These are phyloP conservation scores for Polylopha cassiicola DNA, from an alignment of 2,888 invertebrate genomes.

Conservation along the genomic window DNA sequence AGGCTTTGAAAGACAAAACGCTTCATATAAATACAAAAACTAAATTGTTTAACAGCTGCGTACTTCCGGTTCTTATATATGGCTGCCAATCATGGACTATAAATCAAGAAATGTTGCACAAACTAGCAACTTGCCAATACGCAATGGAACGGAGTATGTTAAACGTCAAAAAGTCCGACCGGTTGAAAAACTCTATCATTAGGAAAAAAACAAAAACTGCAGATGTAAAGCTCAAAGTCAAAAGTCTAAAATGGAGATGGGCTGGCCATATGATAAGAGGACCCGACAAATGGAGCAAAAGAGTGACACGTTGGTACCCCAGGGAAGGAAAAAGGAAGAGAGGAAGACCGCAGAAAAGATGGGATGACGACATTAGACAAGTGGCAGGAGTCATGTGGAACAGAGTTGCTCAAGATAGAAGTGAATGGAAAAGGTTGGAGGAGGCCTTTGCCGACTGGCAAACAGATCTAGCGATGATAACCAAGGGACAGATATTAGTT, in stretches of 20 bases:
- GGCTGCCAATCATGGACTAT: not conserved
- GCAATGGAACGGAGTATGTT: slow-evolving; percentile 1
- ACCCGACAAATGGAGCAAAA: slow-evolving; percentile 21
- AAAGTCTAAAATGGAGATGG: slow-evolving; percentile 14
- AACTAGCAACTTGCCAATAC: too few relatives aligned
- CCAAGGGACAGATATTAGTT: too few relatives aligned
- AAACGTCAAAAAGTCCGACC: slow-evolving; percentile 1
- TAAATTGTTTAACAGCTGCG: too few relatives aligned
- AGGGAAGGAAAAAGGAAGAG: slow-evolving; percentile 9
- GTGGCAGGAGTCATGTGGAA: too few relatives aligned
- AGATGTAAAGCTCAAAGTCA: slow-evolving; percentile 4
- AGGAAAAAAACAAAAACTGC: not conserved
- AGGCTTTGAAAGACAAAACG: too few relatives aligned
- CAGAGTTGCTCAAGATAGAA: too few relatives aligned
- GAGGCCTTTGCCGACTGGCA: too few relatives aligned
- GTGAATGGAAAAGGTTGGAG: too few relatives aligned
- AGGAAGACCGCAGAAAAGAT: slow-evolving; percentile 7
- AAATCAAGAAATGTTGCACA: too few relatives aligned
- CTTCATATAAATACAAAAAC: too few relatives aligned
- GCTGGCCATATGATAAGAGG: slow-evolving; percentile 17
- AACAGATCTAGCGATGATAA: too few relatives aligned
- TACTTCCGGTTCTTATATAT: slow-evolving; percentile 1
- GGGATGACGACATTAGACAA: slow-evolving; percentile 3
- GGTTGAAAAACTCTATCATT: not conserved
- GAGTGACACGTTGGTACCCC: slow-evolving; percentile 2